Percentiles rank a stretch among this genome's conserved stretches.
Conservation (phyloP, 2,113 vertebrate genomes). For the Cyanoramphus novaezelandiae region DNA sequence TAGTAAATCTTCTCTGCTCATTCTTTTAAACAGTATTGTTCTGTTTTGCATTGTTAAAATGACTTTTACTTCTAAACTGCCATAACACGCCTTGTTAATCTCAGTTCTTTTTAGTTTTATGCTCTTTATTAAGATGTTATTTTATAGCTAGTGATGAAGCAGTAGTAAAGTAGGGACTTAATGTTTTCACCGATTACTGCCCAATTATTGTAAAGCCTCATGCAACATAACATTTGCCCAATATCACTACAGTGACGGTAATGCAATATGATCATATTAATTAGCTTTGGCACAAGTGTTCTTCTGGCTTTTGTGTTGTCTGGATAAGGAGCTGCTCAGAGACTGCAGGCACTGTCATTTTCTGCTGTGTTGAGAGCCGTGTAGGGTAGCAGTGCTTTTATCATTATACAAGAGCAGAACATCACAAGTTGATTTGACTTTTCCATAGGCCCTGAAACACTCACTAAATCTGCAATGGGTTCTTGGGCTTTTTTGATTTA, state of each 20-base stretch:
- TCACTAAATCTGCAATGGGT: neutral
- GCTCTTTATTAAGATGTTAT: neutral
- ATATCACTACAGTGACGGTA: neutral
- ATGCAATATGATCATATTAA: neutral
- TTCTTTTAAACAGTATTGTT: slow-evolving; percentile 11
- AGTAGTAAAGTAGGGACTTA: slow-evolving; percentile 9
- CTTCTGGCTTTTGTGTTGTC: slow-evolving; percentile 3
- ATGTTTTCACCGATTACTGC: slow-evolving; percentile 44
- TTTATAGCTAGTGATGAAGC: slow-evolving; percentile 21
- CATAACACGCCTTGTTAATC: neutral
- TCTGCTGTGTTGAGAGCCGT: neutral
- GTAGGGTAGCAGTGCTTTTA: neutral
- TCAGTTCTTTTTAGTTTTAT: slow-evolving; percentile 9
- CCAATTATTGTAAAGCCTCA: neutral
- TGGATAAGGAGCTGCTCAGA: neutral
- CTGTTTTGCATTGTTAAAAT: slow-evolving; percentile 12
- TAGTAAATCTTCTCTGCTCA: neutral
- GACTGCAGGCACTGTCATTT: neutral
- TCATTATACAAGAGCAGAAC: neutral
- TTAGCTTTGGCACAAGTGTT: neutral
- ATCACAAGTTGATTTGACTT: neutral
- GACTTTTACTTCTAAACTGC: slow-evolving; percentile 20
- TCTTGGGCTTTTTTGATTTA: slow-evolving; percentile 9
- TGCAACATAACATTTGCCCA: neutral
- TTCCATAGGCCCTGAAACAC: neutral